A percentile compares a stretch with the other conserved stretches of the same genome.
These are phyloP conservation scores for Xiphophorus birchmanni DNA, from an alignment of 2,797 vertebrate species.

Conservation along the genomic window DNA sequence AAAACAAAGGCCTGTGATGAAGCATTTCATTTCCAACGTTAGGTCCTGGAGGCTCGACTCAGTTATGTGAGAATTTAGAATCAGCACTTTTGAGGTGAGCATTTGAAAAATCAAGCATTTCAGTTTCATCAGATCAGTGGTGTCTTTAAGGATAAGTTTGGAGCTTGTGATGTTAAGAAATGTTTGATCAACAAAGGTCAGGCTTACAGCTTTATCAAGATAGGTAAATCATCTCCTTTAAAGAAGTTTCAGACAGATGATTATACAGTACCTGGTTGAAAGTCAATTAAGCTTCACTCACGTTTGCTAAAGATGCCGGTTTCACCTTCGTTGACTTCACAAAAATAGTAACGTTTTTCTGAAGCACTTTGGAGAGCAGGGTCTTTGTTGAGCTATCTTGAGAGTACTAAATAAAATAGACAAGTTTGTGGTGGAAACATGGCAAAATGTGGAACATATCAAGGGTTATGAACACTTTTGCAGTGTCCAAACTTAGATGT, in stretches of 20 bases:
- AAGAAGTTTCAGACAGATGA: slow-evolving; percentile 55
- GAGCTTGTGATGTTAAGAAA: slow-evolving; percentile 58
- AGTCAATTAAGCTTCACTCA: slow-evolving; percentile 63
- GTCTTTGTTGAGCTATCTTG: slow-evolving; percentile 39
- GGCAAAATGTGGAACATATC: background rate
- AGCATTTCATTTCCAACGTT: slow-evolving; percentile 77
- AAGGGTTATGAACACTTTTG: background rate
- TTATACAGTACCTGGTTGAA: slow-evolving; percentile 53
- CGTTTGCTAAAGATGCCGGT: slow-evolving; percentile 62
- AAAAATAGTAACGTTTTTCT: slow-evolving; percentile 66
- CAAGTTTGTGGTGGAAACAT: background rate
- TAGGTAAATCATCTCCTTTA: slow-evolving; percentile 49
- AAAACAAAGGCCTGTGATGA: slow-evolving; percentile 74
- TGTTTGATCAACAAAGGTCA: slow-evolving; percentile 65
- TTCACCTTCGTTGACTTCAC: slow-evolving; percentile 67
- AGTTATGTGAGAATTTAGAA: slow-evolving; percentile 73
- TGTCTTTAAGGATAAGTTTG: slow-evolving; percentile 66
- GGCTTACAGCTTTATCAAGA: slow-evolving; percentile 39
- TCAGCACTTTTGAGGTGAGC: slow-evolving; percentile 70
- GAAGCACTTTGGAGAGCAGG: slow-evolving; percentile 60
- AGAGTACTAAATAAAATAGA: background rate
- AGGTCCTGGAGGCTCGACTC: slow-evolving; percentile 74
- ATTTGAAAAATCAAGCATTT: slow-evolving; percentile 67
- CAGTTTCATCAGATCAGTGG: slow-evolving; percentile 59
- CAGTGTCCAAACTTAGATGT: background rate